These are phyloP conservation scores for Ochropleura plecta DNA, from an alignment of 2,888 invertebrate species.

Conservation along the genomic window DNA sequence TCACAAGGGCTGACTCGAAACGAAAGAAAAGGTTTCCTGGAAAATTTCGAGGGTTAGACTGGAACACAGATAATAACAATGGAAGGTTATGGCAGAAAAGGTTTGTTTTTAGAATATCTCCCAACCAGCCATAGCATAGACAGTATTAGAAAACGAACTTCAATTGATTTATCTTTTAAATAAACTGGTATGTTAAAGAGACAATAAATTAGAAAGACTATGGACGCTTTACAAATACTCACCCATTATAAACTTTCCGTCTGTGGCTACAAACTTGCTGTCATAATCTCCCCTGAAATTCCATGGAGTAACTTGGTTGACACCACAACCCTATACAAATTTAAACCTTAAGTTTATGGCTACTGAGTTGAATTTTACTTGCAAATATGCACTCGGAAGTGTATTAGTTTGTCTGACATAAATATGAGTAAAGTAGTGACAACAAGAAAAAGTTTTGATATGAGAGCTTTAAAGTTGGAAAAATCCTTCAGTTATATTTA, in stretches of 20 bases:
- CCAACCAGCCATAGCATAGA: too few relatives aligned
- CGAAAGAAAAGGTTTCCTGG: neutral
- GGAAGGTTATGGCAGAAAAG: neutral
- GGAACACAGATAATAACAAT: neutral
- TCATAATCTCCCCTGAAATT: conserved; percentile 61
- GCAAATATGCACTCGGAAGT: conserved; percentile 13
- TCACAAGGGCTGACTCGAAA: neutral
- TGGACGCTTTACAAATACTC: conserved; percentile 20
- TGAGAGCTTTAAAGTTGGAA: conserved; percentile 28
- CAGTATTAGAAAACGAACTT: neutral
- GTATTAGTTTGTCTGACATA: conserved; percentile 45
- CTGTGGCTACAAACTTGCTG: conserved; percentile 54
- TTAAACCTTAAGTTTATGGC: fast-evolving
- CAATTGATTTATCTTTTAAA: neutral
- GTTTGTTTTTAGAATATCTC: neutral
- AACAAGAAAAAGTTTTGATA: conserved; percentile 44
- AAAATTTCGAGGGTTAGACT: neutral
- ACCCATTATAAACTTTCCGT: conserved; percentile 48
- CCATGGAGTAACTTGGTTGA: conserved; percentile 40
- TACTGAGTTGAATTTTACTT: conserved; percentile 30
- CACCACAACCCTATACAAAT: conserved; percentile 18
- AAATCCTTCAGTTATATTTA: conserved; percentile 12
- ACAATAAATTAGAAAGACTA: neutral
- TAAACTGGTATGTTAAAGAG: neutral
- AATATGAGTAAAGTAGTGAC: conserved; percentile 53